Evolutionary conservation across 92 coral and sea anemone genomes (phyloP).

Genomic region (Palythoa caribaeorum): DNA sequence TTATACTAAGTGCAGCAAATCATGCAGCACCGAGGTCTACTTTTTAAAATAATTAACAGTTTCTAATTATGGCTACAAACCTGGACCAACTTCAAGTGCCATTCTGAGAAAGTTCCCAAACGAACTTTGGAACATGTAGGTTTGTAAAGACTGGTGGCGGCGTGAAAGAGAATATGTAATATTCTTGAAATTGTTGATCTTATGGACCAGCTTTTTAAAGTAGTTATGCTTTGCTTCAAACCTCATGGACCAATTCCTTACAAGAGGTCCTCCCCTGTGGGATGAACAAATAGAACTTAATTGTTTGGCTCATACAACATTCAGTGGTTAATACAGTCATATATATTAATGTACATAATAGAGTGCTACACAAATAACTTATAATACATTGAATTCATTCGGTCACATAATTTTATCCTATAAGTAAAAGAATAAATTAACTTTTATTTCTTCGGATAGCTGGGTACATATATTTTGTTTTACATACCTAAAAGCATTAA

Average conservation of each 20-base stretch:
- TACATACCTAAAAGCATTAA: background rate
- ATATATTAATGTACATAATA: no score
- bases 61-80: conserved; percentile 27
- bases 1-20: no score
- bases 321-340: background rate
- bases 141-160: conserved; percentile 71
- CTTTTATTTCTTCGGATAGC: background rate
- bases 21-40: no score
- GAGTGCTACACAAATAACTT: background rate
- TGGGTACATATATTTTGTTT: background rate
- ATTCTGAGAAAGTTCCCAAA: conserved; percentile 51
- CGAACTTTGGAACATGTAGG: conserved; percentile 66
- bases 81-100: conserved; percentile 73
- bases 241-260: conserved; percentile 68
- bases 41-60: no score
- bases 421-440: no score
- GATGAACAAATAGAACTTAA: background rate
- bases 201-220: conserved; percentile 58
- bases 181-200: conserved; percentile 73
- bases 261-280: conserved; percentile 72
- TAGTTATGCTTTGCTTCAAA: background rate
- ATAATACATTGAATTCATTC: background rate
- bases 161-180: conserved; percentile 68
- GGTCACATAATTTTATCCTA: background rate
- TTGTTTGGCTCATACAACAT: background rate